Evolutionary conservation across 2,888 invertebrate genomes (phyloP).

Genomic region (Abrostola tripartita): DNA sequence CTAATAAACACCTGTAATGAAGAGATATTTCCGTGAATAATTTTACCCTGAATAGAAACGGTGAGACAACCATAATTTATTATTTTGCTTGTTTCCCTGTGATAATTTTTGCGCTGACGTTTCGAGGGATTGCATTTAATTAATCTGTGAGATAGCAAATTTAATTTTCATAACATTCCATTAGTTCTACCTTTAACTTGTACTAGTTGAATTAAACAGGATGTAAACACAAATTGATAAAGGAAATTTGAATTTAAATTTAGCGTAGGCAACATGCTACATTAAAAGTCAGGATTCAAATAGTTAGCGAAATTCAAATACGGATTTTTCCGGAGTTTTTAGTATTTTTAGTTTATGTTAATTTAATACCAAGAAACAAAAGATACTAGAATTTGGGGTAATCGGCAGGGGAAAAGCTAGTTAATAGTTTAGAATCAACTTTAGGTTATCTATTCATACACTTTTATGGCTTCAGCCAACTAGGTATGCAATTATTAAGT

Average conservation of each 20-base stretch:
- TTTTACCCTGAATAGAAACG: conserved; percentile 8
- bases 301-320: too few relatives aligned
- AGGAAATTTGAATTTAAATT: too few relatives aligned
- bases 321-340: too few relatives aligned
- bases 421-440: too few relatives aligned
- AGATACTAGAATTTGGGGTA: too few relatives aligned
- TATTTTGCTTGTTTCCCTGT: conserved; percentile 1
- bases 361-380: too few relatives aligned
- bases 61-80: conserved; percentile 1
- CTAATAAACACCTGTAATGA: conserved; percentile 30
- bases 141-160: not conserved
- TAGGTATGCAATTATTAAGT: not conserved
- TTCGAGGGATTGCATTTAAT: conserved; percentile 1
- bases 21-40: conserved; percentile 10
- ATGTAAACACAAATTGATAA: too few relatives aligned
- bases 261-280: too few relatives aligned
- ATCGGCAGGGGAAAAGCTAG: too few relatives aligned
- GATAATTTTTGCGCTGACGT: conserved; percentile 2
- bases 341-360: too few relatives aligned
- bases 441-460: not conserved
- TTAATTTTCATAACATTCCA: conserved; percentile 14
- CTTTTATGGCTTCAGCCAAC: not conserved
- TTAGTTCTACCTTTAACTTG: not conserved
- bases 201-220: too few relatives aligned
- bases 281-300: too few relatives aligned